These are phyloP conservation scores for Euborellia annulipes DNA, from an alignment of 1,140 invertebrate genomes.

Conservation along the genomic window DNA sequence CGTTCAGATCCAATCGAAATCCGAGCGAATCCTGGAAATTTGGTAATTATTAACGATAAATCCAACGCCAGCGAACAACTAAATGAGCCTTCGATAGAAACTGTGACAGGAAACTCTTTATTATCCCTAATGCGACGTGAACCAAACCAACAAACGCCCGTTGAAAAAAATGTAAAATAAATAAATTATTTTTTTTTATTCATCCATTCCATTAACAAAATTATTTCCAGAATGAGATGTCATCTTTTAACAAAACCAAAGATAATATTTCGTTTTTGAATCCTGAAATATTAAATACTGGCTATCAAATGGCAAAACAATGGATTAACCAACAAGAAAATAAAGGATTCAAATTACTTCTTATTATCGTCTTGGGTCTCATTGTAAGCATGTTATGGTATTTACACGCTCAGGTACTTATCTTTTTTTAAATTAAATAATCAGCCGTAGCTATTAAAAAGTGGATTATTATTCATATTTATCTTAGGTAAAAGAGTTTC, in stretches of 20 bases:
- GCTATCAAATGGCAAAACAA: conserved; percentile 1
- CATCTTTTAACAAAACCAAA: background rate
- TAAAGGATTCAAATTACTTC: conserved; percentile 44
- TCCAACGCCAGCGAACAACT: background rate
- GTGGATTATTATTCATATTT: conserved; percentile 4
- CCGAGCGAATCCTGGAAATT: conserved; percentile 1
- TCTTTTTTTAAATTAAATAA: background rate
- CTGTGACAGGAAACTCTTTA: too few species aligned
- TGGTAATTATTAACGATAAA: conserved; percentile 3
- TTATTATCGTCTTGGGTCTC: conserved; percentile 46
- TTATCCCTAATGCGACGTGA: too few species aligned
- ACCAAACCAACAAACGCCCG: too few species aligned
- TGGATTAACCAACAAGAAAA: conserved; percentile 31
- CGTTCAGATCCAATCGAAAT: conserved; percentile 4
- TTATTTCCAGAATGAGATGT: too few species aligned
- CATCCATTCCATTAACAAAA: too few species aligned
- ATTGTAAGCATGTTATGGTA: conserved; percentile 56
- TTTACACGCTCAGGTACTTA: conserved; percentile 25
- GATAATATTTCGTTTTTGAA: background rate
- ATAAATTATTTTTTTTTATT: too few species aligned
- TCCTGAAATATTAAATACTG: too few species aligned
- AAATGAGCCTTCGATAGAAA: too few species aligned
- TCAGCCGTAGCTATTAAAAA: too few species aligned
- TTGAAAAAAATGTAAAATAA: too few species aligned
- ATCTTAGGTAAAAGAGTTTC: conserved; percentile 41